Conservation (phyloP, 1,140 invertebrate genomes). For the Schlechtendalia chinensis region DNA sequence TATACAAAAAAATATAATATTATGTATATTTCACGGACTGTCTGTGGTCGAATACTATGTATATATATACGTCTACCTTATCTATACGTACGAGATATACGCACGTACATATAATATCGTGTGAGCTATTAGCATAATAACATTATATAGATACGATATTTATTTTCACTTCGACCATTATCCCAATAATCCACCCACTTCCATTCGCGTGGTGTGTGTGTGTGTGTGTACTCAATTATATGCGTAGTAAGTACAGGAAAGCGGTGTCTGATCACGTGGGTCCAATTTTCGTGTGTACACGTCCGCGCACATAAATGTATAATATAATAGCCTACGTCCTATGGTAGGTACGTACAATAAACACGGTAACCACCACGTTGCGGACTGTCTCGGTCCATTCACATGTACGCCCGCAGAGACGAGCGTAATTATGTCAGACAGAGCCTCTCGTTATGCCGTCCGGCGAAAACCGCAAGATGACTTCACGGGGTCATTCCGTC, state of each 20-base stretch:
- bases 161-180: slow-evolving; percentile 4
- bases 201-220: no score
- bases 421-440: slow-evolving; percentile 10
- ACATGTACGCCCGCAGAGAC: not conserved
- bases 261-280: slow-evolving; percentile 5
- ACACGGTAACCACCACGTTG: not conserved
- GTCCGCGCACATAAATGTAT: not conserved
- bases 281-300: slow-evolving; percentile 16
- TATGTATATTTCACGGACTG: not conserved
- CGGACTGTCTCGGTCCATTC: no score
- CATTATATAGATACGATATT: not conserved
- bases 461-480: slow-evolving; percentile 29
- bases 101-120: not conserved
- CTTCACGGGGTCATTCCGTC: slow-evolving; percentile 15
- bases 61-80: not conserved
- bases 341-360: not conserved
- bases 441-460: slow-evolving; percentile 24
- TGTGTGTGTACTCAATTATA: slow-evolving; percentile 1
- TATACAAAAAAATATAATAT: no score
- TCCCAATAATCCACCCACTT: not conserved
- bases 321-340: not conserved
- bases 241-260: not conserved
- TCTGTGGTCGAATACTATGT: not conserved
- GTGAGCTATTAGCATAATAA: not conserved
- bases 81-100: not conserved